Conservation (phyloP, 2,113 vertebrate species). For the Centrocercus urophasianus region DNA sequence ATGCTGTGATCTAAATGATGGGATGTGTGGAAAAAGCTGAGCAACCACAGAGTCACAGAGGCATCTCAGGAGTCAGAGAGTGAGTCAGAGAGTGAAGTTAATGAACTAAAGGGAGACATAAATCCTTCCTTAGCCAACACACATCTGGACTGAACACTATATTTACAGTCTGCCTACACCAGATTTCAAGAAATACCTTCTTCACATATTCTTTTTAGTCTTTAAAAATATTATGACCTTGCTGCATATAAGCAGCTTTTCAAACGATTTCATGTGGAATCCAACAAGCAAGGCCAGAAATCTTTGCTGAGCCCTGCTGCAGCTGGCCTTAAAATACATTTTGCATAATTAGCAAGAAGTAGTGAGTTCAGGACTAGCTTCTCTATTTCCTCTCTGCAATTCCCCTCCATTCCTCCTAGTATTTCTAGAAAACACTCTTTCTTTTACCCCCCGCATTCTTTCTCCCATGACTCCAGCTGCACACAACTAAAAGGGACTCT, state of each 20-base stretch:
- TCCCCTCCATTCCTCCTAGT: background rate
- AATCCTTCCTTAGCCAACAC: slow-evolving; percentile 11
- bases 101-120: slow-evolving; percentile 17
- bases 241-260: background rate
- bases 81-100: slow-evolving; percentile 39
- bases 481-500: slow-evolving; percentile 38
- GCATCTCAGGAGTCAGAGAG: background rate
- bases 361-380: background rate
- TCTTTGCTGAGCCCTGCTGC: background rate
- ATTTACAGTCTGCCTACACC: background rate
- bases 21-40: slow-evolving; percentile 31
- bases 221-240: background rate
- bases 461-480: slow-evolving; percentile 11
- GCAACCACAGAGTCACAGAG: background rate
- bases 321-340: slow-evolving; percentile 28
- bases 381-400: slow-evolving; percentile 12
- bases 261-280: background rate
- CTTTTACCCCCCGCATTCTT: background rate
- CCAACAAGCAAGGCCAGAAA: background rate
- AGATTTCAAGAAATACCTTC: background rate
- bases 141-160: background rate
- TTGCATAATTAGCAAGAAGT: slow-evolving; percentile 17
- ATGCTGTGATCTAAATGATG: background rate
- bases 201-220: background rate
- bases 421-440: slow-evolving; percentile 14